Evolutionary conservation across 1,140 invertebrate genomes (phyloP), one percentile per base, ranked within the genome.

Genomic region (Polyergus mexicanus): DNA sequence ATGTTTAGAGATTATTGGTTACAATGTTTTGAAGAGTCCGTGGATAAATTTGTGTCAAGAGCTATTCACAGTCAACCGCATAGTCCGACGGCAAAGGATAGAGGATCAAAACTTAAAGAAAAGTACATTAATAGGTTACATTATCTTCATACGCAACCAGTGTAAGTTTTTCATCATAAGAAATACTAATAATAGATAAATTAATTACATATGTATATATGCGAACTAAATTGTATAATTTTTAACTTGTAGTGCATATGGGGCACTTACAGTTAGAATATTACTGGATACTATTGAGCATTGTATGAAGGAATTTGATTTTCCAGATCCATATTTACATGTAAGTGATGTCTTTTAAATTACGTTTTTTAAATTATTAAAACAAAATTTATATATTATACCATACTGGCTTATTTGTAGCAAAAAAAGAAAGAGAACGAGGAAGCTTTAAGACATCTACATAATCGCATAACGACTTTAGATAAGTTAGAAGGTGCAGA

Each of bases 221-320:
- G 47, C 51, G 13, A 47, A 83, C 41, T 32, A 25, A 47, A 11
- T 72, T 54, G 77, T 56, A 60, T 78, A 65, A 84, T 47, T 28
- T 75, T 25, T 85, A 44, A 83, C 10, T 86, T 96, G 92, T 93
- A 98, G 98, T 95, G 97, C 97, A 80, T 98, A 97, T 96, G 98
- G 98, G 83, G 97, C 97, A 81, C 95, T 99, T 84, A 98, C 97
- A 84, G 98, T 99, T 81, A 95, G 99, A 93, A 97, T 97, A 92
- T 95, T 99, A 80, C 95, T 99, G 76, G 98, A 99, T 93, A 97
- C 98, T 66, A 98, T 99, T 92, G 98, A 99, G 95, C 98, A 98
- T 92, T 98, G 97, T 93, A 96, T 99, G 92, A 96, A 97, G 89
- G 97, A 98, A 92, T 98, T 98, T 93, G 97, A 98, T 85, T 99